A percentile compares a stretch with the other conserved stretches of the same genome.
Conservation (phyloP, 2,888 invertebrate species). For the Pterobdella sp. region DNA sequence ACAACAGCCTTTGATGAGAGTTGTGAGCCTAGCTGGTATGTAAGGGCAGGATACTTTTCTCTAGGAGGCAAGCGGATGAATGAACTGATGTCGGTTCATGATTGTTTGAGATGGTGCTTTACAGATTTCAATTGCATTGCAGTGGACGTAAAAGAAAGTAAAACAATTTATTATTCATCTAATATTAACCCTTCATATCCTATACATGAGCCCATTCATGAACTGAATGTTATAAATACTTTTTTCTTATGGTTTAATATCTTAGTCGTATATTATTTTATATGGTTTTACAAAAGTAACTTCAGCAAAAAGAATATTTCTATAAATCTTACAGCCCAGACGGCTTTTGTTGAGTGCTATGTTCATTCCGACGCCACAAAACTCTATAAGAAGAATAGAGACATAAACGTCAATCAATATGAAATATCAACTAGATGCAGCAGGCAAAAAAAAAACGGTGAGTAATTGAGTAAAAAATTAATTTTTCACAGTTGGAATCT, state of each 20-base stretch:
- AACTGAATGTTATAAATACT: no score
- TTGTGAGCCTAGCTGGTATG: constrained; percentile 23
- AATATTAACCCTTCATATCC: no score
- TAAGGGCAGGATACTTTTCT: constrained; percentile 10
- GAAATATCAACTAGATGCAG: constrained; percentile 8
- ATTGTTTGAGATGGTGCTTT: constrained; percentile 21
- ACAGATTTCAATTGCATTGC: not conserved
- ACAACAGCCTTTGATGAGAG: no score
- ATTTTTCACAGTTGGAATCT: no score
- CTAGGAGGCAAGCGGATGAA: not conserved
- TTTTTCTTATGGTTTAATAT: no score
- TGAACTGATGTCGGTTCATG: not conserved
- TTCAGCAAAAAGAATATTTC: no score
- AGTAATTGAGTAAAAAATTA: not conserved
- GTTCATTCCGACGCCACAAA: not conserved
- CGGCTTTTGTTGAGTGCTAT: not conserved
- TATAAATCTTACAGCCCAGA: not conserved
- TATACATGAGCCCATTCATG: no score
- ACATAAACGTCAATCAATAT: constrained; percentile 18
- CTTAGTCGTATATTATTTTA: no score
- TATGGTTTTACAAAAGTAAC: no score
- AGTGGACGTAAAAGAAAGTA: constrained; percentile 5
- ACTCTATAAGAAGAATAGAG: not conserved
- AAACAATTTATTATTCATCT: no score
- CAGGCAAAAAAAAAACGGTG: not conserved